Base-by-base conservation (phyloP, 2,113 vertebrate species). In the Oreotrochilus melanogaster region DNA sequence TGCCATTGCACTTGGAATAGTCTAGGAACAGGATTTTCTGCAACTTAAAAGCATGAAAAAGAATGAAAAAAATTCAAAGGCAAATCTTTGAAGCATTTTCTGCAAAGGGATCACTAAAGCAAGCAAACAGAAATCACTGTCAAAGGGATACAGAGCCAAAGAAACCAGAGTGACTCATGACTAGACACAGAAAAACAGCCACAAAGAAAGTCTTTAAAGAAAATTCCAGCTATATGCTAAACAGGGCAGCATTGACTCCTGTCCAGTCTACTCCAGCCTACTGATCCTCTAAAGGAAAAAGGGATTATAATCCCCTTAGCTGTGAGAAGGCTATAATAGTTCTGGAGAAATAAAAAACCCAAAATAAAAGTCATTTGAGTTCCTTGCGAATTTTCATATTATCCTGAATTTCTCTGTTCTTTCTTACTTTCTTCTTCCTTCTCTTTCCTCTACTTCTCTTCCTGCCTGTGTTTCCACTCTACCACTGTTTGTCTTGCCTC, bases 191-290 rank as follows among this genome's bases (percentile, higher is more conserved):
- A 92, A 74, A 83, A 88, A 30, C 14, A 76, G 43, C 33, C 66
- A 65, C 45, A 89, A 80, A 90, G 35, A 24, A 93, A 92, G 39
- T 35, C 60, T 86, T 81, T 18, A 5, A 80, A 78, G 87, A 73
- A 88, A 95, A 91, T 82, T 88, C 73, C 87, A 76, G 47, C 73
- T 92, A 88, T 69, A 69, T 47, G 62, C 54, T 95, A 82, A 91
- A 62, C 56, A 88, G 67, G 54, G 51, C 62, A 91, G 71, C 66
- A 88, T 88, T 91, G 87, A 82, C 45, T 85, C 62, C 57, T 4
- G 10, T 76, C 64, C 84, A 76, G 50, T 56, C 64, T 85, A 25
- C 83, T 92, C 64, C 67, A 86, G 81, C n/a, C 73, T 85, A 67
- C 48, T 62, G 78, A 91, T 53, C 50, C 78, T 79, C 42, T 42